These are phyloP conservation scores for Cynopterus brachyotis DNA, from an alignment of 2,113 vertebrate genomes.

Conservation along the genomic window DNA sequence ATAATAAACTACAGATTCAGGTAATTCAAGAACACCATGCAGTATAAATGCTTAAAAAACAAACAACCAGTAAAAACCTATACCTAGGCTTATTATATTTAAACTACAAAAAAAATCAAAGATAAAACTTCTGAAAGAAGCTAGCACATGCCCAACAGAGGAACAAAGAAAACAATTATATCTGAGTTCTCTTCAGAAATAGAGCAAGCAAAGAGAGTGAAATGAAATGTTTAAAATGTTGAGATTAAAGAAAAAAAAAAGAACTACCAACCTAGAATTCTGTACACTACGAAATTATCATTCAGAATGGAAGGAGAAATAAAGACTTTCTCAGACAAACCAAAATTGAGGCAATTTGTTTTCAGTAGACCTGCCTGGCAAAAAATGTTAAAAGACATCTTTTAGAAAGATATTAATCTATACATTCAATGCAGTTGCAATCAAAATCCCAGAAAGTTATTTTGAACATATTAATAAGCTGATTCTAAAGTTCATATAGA, in stretches of 20 bases:
- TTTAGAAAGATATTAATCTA: background rate
- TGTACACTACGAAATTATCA: background rate
- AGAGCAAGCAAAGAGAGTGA: background rate
- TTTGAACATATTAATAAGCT: background rate
- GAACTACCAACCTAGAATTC: background rate
- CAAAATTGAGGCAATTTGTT: background rate
- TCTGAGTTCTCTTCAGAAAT: background rate
- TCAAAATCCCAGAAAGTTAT: background rate
- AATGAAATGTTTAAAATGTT: background rate
- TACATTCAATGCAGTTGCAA: background rate
- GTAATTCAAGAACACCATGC: background rate
- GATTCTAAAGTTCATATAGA: background rate
- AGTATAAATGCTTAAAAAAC: background rate
- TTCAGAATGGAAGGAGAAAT: background rate
- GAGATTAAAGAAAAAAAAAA: background rate
- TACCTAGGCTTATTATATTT: background rate
- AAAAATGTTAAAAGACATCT: background rate
- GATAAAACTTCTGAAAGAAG: background rate
- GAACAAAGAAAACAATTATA: background rate
- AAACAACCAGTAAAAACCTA: background rate
- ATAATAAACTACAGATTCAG: background rate
- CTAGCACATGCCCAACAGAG: background rate
- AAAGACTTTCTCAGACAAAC: background rate
- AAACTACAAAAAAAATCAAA: background rate
- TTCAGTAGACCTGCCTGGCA: background rate